A percentile compares a stretch with the other conserved stretches of the same genome.
phyloP scores from a whole-genome alignment of 2,888 invertebrate genomes.

The Saturnia pavonia region DNA sequence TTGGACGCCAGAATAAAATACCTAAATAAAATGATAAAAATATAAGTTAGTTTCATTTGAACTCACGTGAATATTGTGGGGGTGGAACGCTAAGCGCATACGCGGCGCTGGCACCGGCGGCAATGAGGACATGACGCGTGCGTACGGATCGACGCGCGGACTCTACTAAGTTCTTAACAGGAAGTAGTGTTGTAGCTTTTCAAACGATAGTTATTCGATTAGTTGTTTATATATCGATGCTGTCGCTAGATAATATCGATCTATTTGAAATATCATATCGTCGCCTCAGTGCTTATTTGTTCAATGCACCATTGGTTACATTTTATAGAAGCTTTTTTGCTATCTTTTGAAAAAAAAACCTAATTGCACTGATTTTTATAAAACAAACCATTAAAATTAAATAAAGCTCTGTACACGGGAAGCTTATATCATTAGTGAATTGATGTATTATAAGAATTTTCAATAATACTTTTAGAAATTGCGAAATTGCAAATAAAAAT shows the following conservation, averaged over 20 bases:
- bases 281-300: no score
- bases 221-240: neutral
- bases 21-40: neutral
- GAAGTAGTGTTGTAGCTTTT: constrained; percentile 10
- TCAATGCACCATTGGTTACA: no score
- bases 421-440: neutral
- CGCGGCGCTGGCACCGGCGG: constrained; percentile 68
- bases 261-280: no score
- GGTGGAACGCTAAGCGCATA: constrained; percentile 67
- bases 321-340: no score
- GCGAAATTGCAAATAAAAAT: no score
- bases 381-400: no score
- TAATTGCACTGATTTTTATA: no score
- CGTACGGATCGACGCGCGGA: constrained; percentile 44
- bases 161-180: neutral
- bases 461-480: no score
- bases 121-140: constrained; percentile 50
- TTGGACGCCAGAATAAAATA: neutral
- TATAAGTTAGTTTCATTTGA: constrained; percentile 9
- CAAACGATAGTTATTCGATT: neutral
- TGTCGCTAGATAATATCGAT: neutral
- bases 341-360: no score
- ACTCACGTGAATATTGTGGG: constrained; percentile 76
- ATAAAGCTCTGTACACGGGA: no score
- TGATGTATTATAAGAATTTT: no score